Base-by-base conservation (phyloP, 92 coral and sea anemone species). In the Zoanthus solanderi region DNA sequence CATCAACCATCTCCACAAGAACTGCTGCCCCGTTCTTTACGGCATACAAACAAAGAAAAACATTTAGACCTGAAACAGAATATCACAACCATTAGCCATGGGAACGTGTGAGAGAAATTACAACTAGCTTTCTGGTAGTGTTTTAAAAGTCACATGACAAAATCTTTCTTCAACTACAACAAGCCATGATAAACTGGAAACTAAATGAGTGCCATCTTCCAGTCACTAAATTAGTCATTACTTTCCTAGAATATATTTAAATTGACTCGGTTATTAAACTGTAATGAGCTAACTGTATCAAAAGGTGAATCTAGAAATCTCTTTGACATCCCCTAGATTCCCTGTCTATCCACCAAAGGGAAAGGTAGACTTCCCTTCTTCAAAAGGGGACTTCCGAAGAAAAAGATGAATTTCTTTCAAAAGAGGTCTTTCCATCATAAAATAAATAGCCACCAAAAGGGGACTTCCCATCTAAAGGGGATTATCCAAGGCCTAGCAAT, bases 21-120 rank as follows among this genome's bases (percentile, higher is more conserved):
- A 88, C 85, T 53, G 94, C 75, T 5, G 92, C 98, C 60, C 96
- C 96, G 78, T 92, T 87, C 89, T 91, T 97, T 76, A 92, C 95
- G 18, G 98, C 94, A 92, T 92, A 95, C 90, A 97, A 89, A 84
- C 97, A 95, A 32, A 97, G 84, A 76, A 97, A 97, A 86, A 95
- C 99, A 79, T 95, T 87, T 44, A 97, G 88, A 50, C 96, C 97
- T 96, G 88, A 50, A 48, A 74, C 11, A 16, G 37, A 73, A 66
- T 44, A 54, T 57, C 17, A 57, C 2, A 56, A 34, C 32, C 2
- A 78, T 78, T 58, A 78, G 83, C 0, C 65, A 48, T 58, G 9
- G 0, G 31, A 76, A 9, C 34, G 23, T 28, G 28, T 78, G 54
- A 2, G 30, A 58, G 54, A 45, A 28, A 74, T 17, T 10, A 42